phyloP scores from a whole-genome alignment of 2,888 invertebrate genomes.

The Ceriagrion tenellum region DNA sequence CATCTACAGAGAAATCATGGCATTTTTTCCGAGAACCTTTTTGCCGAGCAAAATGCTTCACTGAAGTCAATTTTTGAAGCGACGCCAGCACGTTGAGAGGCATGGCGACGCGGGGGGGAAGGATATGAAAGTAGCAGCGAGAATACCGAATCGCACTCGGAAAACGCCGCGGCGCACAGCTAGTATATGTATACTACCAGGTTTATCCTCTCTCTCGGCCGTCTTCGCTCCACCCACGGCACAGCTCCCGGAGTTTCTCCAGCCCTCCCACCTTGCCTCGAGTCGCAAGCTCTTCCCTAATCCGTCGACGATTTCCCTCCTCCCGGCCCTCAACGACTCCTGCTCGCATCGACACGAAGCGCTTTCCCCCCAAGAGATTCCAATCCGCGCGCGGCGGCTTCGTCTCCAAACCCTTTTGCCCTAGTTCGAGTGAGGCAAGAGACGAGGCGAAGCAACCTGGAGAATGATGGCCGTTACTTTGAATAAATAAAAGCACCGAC shows the following conservation, averaged over 20 bases:
- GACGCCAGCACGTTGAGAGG: neutral
- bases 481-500: slow-evolving; percentile 42
- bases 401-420: slow-evolving; percentile 38
- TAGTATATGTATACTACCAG: neutral
- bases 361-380: slow-evolving; percentile 16
- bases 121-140: neutral
- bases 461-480: slow-evolving; percentile 48
- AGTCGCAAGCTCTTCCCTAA: slow-evolving; percentile 7
- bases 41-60: neutral
- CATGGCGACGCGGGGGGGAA: neutral
- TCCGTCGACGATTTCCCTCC: slow-evolving; percentile 17
- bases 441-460: neutral
- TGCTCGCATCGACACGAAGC: neutral
- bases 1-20: neutral
- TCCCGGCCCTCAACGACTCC: neutral
- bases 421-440: slow-evolving; percentile 1
- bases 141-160: neutral
- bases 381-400: neutral
- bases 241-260: neutral
- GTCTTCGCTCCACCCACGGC: neutral
- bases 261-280: neutral
- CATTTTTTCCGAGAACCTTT: neutral
- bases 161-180: neutral
- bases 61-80: neutral
- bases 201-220: neutral